phyloP scores from a whole-genome alignment of 1,140 invertebrate species.

The Pomphorhynchus laevis region DNA sequence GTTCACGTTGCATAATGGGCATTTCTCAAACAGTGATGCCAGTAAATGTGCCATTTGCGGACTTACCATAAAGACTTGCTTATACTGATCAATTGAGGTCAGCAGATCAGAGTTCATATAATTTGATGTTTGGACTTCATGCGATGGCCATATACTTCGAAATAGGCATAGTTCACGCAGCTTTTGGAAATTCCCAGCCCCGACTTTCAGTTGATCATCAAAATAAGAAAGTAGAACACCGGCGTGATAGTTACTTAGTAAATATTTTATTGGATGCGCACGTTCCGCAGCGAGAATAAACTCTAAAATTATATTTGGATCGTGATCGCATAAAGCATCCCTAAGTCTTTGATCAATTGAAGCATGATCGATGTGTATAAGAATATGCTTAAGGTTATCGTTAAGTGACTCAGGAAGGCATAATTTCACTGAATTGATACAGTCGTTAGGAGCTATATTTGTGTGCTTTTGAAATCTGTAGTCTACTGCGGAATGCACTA shows the following conservation, averaged over 20 bases:
- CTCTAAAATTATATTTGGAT: constrained; percentile 4
- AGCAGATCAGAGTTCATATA: too few relatives aligned
- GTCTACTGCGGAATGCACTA: too few relatives aligned
- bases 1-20: too few relatives aligned
- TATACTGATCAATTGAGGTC: too few relatives aligned
- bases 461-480: too few relatives aligned
- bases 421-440: too few relatives aligned
- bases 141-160: not conserved
- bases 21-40: too few relatives aligned
- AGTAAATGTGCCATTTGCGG: too few relatives aligned
- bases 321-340: constrained; percentile 2
- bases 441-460: too few relatives aligned
- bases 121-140: too few relatives aligned
- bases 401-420: too few relatives aligned
- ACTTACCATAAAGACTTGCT: too few relatives aligned
- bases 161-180: constrained; percentile 4
- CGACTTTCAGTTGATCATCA: constrained; percentile 2
- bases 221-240: constrained; percentile 7
- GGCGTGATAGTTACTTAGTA: constrained; percentile 6
- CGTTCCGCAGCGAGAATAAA: constrained; percentile 4
- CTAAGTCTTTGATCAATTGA: constrained; percentile 2
- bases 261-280: constrained; percentile 1
- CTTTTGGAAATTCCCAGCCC: not conserved
- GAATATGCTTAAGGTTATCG: constrained; percentile 3
- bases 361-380: constrained; percentile 4